phyloP scores from a whole-genome alignment of 92 coral and sea anemone genomes.

The Siderastrea radians region DNA sequence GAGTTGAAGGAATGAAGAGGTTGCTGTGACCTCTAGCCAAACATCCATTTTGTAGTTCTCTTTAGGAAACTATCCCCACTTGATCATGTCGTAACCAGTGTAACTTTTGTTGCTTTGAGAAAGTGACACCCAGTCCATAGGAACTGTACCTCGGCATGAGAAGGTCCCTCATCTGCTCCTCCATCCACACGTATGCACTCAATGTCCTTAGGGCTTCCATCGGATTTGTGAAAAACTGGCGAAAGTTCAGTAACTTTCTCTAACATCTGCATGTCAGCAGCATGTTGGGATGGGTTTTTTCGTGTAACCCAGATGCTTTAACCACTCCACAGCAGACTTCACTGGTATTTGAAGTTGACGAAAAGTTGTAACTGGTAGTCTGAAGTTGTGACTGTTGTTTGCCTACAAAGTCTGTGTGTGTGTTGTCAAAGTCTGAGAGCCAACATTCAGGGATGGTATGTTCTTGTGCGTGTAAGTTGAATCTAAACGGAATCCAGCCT shows the following conservation, averaged over 20 bases:
- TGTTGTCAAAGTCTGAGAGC: neutral
- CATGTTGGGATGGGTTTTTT: neutral
- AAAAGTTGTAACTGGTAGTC: neutral
- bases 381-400: neutral
- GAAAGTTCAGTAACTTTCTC: neutral
- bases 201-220: constrained; percentile 31
- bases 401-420: neutral
- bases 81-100: constrained; percentile 57
- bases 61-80: constrained; percentile 70
- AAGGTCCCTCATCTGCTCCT: constrained; percentile 64
- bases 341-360: neutral
- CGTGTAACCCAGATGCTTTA: neutral
- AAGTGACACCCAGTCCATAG: constrained; percentile 24
- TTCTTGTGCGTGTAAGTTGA: neutral
- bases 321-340: neutral
- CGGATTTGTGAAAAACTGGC: neutral
- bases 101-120: constrained; percentile 45
- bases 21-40: constrained; percentile 59
- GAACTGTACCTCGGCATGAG: constrained; percentile 50
- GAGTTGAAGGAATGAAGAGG: constrained; percentile 72
- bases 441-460: neutral
- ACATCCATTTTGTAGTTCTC: constrained; percentile 65
- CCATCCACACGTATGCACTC: constrained; percentile 64
- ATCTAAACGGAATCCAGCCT: neutral
- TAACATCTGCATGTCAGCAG: neutral